Evolutionary conservation across 2,113 vertebrate species (phyloP).

Genomic region (Pituophis catenifer): DNA sequence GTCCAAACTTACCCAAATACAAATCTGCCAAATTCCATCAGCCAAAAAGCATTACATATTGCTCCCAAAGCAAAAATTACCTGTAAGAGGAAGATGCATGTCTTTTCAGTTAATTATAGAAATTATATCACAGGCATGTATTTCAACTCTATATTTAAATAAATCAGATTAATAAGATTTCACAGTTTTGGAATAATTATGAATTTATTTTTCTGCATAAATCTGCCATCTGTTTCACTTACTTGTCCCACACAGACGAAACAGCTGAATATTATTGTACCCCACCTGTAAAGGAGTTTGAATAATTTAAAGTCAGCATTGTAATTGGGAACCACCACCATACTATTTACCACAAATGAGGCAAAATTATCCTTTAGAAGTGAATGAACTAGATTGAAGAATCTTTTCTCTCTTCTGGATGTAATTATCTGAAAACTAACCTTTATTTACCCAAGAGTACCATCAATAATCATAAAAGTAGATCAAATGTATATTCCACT

Average conservation of each 20-base stretch:
- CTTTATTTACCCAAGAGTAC: neutral
- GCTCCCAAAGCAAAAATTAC: slow-evolving; percentile 90
- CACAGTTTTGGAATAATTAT: neutral
- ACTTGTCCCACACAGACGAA: slow-evolving; percentile 95
- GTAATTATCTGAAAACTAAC: neutral
- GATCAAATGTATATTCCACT: neutral
- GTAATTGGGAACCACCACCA: neutral
- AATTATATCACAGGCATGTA: neutral
- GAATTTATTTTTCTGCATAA: neutral
- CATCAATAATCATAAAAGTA: neutral
- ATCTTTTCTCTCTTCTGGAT: neutral
- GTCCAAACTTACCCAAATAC: slow-evolving; percentile 89
- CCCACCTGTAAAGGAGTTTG: slow-evolving; percentile 73
- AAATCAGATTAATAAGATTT: neutral
- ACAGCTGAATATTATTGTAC: slow-evolving; percentile 88
- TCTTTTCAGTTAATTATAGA: neutral
- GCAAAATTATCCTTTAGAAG: neutral
- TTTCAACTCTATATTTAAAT: neutral
- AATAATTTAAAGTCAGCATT: neutral
- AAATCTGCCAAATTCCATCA: slow-evolving; percentile 91
- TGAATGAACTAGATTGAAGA: neutral
- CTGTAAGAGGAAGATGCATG: slow-evolving; percentile 57
- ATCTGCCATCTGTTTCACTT: slow-evolving; percentile 28
- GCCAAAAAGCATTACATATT: slow-evolving; percentile 81
- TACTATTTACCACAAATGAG: neutral